Evolutionary conservation across 2,888 invertebrate genomes (phyloP).

Genomic region (Spodoptera exigua): DNA sequence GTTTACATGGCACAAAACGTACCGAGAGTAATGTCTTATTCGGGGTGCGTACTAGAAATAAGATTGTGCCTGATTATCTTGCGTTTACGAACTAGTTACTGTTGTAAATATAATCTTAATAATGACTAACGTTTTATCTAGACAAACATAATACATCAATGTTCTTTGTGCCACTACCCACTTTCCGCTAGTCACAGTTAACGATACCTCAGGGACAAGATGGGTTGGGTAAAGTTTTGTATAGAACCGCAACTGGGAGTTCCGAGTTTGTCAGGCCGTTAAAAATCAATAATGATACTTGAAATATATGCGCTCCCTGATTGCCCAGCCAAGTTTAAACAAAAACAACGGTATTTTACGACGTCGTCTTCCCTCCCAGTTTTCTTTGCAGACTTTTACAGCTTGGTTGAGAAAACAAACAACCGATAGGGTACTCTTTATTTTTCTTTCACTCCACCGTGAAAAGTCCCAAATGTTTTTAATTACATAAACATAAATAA

Average conservation of each 20-base stretch:
- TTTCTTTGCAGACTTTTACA: conserved; percentile 12
- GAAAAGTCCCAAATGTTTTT: background rate
- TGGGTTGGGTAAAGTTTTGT: conserved; percentile 23
- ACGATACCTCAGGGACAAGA: conserved; percentile 26
- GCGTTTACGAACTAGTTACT: no score
- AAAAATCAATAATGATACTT: conserved; percentile 31
- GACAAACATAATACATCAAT: conserved; percentile 7
- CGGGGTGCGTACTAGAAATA: no score
- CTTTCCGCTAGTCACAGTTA: conserved; percentile 21
- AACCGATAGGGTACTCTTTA: conserved; percentile 6
- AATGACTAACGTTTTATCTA: no score
- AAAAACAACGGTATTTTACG: background rate
- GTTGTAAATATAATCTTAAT: no score
- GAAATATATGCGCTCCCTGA: conserved; percentile 24
- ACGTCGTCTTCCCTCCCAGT: background rate
- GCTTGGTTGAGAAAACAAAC: conserved; percentile 15
- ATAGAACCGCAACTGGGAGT: conserved; percentile 3
- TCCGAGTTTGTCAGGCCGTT: conserved; percentile 9
- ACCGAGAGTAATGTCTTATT: no score
- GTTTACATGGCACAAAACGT: no score
- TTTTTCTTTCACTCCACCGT: conserved; percentile 1
- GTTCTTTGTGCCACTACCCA: conserved; percentile 8
- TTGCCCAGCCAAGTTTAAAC: conserved; percentile 13
- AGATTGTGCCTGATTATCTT: no score
- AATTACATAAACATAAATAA: conserved; percentile 9